Evolutionary conservation across 2,113 vertebrate genomes (phyloP), one percentile per base, ranked within the genome.

Genomic region (Pitta sordida): DNA sequence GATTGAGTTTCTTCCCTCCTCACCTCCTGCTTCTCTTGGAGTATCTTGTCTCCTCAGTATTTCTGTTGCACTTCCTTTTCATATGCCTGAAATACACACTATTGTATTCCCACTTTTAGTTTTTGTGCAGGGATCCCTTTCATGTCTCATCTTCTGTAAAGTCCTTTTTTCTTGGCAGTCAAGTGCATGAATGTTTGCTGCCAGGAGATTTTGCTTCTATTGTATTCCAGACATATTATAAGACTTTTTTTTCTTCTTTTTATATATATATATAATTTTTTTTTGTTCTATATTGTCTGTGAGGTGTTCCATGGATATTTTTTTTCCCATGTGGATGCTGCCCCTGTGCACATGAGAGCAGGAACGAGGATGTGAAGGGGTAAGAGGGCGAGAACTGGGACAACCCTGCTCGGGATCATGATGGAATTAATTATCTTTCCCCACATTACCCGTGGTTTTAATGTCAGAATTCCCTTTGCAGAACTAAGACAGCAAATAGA

Each of bases 121-220:
- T 97, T 97, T 98, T 96, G 95, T 97, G 94, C 93, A 90, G 91
- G 96, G 95, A 97, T 98, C 86, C 91, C 96, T 98, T 98, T 98
- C 97, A 98, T 96, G 96, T 97, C 94, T 96, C 86, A 7, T 97
- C 97, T 98, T 97, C 97, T 93, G 94, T 93, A 96, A 97, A 97
- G 96, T 94, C 96, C 96, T 96, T 97, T 98, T 90, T 97, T 97
- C 97, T 98, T 97, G 97, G 97, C 97, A 98, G 97, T 95, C 96
- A 93, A 96, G 97, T 95, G 96, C 95, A 94, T 84, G 94, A 97
- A 97, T 97, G 97, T 97, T 97, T 97, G 97, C 96, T 97, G 96
- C 96, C 86, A 80, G 96, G 94, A 97, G 97, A 97, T 96, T 97
- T 97, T 68, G 88, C 87, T 75, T 67, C 96, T 96, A 97, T 97